Evolutionary conservation across 2,113 vertebrate species (phyloP).

Genomic region (Glaucidium brasilianum): DNA sequence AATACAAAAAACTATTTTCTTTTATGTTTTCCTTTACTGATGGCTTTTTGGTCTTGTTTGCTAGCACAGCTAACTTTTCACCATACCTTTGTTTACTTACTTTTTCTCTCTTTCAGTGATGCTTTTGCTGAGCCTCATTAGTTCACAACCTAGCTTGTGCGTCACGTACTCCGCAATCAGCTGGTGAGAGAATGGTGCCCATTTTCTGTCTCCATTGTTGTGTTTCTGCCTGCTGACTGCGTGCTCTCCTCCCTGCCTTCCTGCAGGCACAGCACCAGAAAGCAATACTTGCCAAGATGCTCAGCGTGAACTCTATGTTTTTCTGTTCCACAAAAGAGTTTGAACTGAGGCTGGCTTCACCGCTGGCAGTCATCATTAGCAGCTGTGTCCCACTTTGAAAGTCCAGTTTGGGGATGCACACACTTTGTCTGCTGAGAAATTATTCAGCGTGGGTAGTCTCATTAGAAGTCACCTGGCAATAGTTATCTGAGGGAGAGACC

Average conservation of each 20-base stretch:
- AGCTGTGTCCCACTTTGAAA: not conserved
- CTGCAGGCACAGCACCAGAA: not conserved
- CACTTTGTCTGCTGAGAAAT: not conserved
- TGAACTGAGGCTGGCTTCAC: not conserved
- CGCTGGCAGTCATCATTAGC: not conserved
- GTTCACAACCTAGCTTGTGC: not conserved
- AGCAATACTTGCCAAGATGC: not conserved
- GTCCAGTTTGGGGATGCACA: rapidly evolving
- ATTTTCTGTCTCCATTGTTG: not conserved
- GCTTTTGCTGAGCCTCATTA: not conserved
- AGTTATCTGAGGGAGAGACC: not conserved
- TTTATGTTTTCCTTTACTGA: not conserved
- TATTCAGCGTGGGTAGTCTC: not conserved
- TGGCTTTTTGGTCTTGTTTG: not conserved
- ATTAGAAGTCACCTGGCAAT: not conserved
- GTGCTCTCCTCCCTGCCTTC: not conserved
- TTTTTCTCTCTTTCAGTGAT: not conserved
- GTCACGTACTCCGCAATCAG: not conserved
- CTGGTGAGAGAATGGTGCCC: not conserved
- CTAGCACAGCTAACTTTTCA: not conserved
- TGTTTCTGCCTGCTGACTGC: rapidly evolving
- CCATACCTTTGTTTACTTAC: not conserved
- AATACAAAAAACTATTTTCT: not conserved
- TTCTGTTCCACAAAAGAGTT: not conserved
- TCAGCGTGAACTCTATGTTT: not conserved